These are phyloP conservation scores for Catharus bicknelli DNA, from an alignment of 2,113 vertebrate genomes.

Conservation along the genomic window DNA sequence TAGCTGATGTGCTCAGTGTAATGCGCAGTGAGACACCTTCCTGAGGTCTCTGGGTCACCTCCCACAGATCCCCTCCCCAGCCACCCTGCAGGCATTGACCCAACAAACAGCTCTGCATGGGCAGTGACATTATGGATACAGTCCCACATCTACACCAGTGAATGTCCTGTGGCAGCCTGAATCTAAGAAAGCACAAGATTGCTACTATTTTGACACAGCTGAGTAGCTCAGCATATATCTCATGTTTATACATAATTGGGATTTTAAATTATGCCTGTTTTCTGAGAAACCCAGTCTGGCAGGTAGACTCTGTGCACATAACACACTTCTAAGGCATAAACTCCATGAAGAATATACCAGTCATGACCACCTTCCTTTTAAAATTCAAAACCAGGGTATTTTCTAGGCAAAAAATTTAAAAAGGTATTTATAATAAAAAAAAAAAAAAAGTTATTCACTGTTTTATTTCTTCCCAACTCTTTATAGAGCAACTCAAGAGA, in stretches of 20 bases:
- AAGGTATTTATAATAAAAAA: background rate
- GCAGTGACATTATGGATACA: background rate
- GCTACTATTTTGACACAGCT: background rate
- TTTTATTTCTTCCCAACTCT: background rate
- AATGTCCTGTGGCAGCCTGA: background rate
- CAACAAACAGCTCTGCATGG: background rate
- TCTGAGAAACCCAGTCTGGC: background rate
- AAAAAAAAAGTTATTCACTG: background rate
- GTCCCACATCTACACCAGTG: background rate
- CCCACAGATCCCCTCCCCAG: accelerated
- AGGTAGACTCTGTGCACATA: background rate
- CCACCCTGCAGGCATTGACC: accelerated
- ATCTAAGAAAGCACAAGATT: background rate
- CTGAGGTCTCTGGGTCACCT: background rate
- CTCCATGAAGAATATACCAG: background rate
- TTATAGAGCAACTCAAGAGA: background rate
- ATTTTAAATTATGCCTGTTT: background rate
- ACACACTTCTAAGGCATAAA: background rate
- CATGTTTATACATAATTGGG: background rate
- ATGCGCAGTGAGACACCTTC: background rate
- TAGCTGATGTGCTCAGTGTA: background rate
- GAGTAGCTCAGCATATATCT: background rate
- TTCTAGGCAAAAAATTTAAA: background rate
- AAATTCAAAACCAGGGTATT: background rate
- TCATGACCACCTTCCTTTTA: background rate